Evolutionary conservation across 2,888 invertebrate genomes (phyloP).

Genomic region (Fragum whitleyi): DNA sequence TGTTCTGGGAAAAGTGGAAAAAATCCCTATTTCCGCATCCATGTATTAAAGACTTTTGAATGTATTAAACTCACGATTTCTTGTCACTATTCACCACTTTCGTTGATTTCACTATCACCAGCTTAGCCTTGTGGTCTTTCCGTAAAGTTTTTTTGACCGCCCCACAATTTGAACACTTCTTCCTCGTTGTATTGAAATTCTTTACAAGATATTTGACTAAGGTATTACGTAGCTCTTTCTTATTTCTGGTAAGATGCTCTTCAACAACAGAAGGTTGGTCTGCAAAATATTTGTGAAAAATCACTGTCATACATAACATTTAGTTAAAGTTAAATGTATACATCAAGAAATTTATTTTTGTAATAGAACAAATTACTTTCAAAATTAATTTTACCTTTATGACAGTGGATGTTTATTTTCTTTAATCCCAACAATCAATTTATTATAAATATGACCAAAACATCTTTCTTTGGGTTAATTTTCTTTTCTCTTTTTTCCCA

Average conservation of each 20-base stretch:
- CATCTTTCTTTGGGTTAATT: no score
- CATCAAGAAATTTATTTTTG: no score
- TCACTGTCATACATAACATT: no score
- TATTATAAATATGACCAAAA: no score
- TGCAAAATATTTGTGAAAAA: background rate
- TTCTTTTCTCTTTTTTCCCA: no score
- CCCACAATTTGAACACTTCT: slow-evolving; percentile 75
- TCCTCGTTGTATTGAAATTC: slow-evolving; percentile 34
- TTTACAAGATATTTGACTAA: slow-evolving; percentile 76
- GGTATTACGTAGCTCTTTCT: slow-evolving; percentile 74
- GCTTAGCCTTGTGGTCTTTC: slow-evolving; percentile 73
- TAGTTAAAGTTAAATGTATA: background rate
- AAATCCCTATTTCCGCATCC: no score
- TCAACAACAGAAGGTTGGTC: background rate
- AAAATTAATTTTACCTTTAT: no score
- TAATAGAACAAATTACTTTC: no score
- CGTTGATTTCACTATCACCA: slow-evolving; percentile 57
- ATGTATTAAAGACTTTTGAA: no score
- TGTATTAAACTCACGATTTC: background rate
- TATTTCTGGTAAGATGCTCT: slow-evolving; percentile 73
- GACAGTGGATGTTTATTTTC: no score
- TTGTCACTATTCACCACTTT: background rate
- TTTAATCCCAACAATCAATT: no score
- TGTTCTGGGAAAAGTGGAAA: no score
- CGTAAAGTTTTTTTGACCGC: slow-evolving; percentile 58